Base-by-base conservation (phyloP, 2,797 vertebrate genomes). In the Podarcis siculus region DNA sequence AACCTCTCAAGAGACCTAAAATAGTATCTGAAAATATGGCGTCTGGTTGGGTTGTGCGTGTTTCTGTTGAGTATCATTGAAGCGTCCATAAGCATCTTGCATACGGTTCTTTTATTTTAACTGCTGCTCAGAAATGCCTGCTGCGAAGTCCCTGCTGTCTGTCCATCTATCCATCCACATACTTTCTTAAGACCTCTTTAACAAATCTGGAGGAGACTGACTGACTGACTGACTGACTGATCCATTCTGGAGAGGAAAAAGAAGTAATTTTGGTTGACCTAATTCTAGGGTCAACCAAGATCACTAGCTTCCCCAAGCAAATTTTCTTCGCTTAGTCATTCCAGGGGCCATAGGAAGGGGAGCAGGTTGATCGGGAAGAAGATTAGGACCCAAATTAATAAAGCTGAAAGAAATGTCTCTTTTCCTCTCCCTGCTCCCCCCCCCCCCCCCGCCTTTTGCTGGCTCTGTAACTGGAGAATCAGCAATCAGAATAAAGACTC, bases 381-480 rank as follows among this genome's bases (percentile, higher is more conserved):
- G 88, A 95, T 94, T 94, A 94, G 92, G 89, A 95, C 93, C 93
- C 88, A 66, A 92, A 89, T 17, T 1, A 79, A 92, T 88, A 87
- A 90, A 95, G 93, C 93, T 95, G 93, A 92, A 92, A 93, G 82
- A 87, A 1, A 5, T 0, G 35, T 66, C 5, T 79, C 30, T 72
- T 27, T 55, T 71, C 32, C 67, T 84, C 37, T 32, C 15, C 49
- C 49, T 15, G 49, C 49, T 55, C 49, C 15, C 13, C 49, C 49
- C 49, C 49, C 49, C 45, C 45, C 0, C 49, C 19, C 87, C 91
- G 19, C 39, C 45, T 92, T 91, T 78, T 45, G 71, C 15, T 76
- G 45, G 86, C 55, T 91, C 79, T 86, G 94, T 90, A 95, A 95
- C 87, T n/a, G 81, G 94, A 95, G 90, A 72, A 39, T 39, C 85